Conservation (phyloP, 37 sponge, comb jelly and placozoan species). For the Tethya wilhelma region DNA sequence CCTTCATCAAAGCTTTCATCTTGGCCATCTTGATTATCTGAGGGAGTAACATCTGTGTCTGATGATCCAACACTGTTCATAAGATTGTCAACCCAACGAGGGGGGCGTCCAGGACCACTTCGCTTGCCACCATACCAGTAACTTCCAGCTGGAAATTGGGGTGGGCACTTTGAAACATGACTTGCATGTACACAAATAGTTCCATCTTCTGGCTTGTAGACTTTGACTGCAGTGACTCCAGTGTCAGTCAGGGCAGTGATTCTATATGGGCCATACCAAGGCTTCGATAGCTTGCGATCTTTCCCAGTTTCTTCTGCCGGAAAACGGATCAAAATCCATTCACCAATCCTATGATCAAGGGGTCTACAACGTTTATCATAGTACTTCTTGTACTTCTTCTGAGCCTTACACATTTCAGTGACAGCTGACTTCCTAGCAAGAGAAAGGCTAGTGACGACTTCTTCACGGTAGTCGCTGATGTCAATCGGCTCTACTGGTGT, state of each 20-base stretch:
- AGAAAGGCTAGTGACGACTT: slow-evolving; percentile 10
- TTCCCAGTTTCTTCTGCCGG: slow-evolving; percentile 48
- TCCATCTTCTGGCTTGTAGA: slow-evolving; percentile 26
- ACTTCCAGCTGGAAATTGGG: slow-evolving; percentile 27
- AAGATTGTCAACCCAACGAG: no score
- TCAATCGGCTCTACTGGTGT: not conserved
- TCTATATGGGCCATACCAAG: slow-evolving; percentile 50
- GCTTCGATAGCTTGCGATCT: slow-evolving; percentile 42
- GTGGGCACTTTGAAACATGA: slow-evolving; percentile 16
- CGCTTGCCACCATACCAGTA: slow-evolving; percentile 43
- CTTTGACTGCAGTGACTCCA: slow-evolving; percentile 8
- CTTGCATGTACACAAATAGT: not conserved
- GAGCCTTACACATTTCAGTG: slow-evolving; percentile 3
- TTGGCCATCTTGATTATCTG: no score
- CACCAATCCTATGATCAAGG: not conserved
- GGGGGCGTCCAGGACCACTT: no score
- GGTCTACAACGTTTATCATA: slow-evolving; percentile 11
- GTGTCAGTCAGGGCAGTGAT: not conserved
- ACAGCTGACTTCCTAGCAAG: not conserved
- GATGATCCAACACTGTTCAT: no score
- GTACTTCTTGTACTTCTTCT: slow-evolving; percentile 1
- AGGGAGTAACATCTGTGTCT: no score
- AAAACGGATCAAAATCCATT: slow-evolving; percentile 43
- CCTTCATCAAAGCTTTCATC: no score
- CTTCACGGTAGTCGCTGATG: slow-evolving; percentile 25